Conservation (phyloP, 2,888 invertebrate genomes). For the Catonia carolina region DNA sequence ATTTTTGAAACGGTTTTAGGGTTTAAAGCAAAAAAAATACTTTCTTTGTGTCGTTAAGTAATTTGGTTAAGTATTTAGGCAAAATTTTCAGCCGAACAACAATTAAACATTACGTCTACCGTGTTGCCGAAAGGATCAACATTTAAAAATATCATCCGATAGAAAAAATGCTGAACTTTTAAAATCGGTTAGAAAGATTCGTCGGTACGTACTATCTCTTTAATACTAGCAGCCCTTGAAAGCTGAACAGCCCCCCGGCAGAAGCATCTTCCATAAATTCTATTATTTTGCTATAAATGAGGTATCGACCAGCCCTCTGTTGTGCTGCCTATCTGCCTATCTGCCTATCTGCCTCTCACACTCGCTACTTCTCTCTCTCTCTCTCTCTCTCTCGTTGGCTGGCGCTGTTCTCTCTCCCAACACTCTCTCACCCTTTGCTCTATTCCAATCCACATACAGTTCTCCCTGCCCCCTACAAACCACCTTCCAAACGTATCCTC, state of each 20-base stretch:
- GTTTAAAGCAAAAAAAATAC: too few species aligned
- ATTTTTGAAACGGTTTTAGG: too few species aligned
- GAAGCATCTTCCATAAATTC: conserved; percentile 34
- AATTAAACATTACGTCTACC: too few species aligned
- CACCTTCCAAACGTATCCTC: neutral
- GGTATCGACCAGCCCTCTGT: conserved; percentile 38
- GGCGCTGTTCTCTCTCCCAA: neutral
- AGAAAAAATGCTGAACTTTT: too few species aligned
- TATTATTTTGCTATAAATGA: conserved; percentile 42
- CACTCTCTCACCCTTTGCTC: neutral
- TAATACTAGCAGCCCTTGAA: conserved; percentile 6
- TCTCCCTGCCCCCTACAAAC: neutral
- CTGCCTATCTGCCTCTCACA: neutral
- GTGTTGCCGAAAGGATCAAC: too few species aligned
- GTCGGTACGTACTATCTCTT: neutral
- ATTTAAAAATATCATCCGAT: too few species aligned
- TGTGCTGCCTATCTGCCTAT: too few species aligned
- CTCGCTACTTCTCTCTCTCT: neutral
- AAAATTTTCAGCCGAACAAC: too few species aligned
- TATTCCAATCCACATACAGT: neutral
- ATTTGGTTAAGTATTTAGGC: too few species aligned
- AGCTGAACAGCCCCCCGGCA: neutral
- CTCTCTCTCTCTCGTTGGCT: conserved; percentile 6
- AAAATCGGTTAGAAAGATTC: too few species aligned
- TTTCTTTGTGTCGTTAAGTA: too few species aligned